Base-by-base conservation (phyloP, 2,113 vertebrate species). In the Poicephalus gulielmi region DNA sequence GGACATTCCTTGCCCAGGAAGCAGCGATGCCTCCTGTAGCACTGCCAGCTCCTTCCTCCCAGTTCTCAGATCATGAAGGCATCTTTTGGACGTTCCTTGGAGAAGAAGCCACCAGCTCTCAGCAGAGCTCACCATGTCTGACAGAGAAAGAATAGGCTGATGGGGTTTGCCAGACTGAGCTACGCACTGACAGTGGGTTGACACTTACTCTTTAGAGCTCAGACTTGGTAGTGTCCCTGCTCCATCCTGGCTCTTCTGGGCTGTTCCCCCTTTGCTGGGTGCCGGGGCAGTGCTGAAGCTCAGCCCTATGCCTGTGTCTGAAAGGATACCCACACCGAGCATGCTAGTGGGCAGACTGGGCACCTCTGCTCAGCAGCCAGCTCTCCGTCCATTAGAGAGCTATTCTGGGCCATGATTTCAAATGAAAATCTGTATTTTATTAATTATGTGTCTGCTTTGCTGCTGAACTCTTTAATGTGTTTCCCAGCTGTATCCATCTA, bases 391-490 rank as follows among this genome's bases (percentile, higher is more conserved):
- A 70, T 70, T 16, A 90, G 37, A 4, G 68, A 94, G 94, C 93
- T 96, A 91, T 97, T 97, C 95, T 25, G 77, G 92, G 96, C 90
- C 55, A 86, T 60, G 95, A 96, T 95, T 97, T 86, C 94, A 87
- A 96, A 97, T 95, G 87, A 96, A 97, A 97, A 97, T 94, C 96
- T 86, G 92, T 96, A 92, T 95, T 98, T 98, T 97, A 98, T 97
- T 96, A 97, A 98, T 97, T 94, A 89, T 17, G 80, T 10, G 55
- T 83, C 97, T 95, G 94, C 96, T 95, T 95, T 92, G 88, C 96
- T 91, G 95, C 92, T 74, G 92, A 92, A 91, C 47, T 67, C 90
- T 94, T 94, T 95, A 92, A 97, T 90, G 96, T 33, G 13, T 64
- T 97, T 95, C 94, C 96, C 97, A 97, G 97, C 95, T 97, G 92